phyloP scores from a whole-genome alignment of 2,888 invertebrate species.

The Diarsia mendica region DNA sequence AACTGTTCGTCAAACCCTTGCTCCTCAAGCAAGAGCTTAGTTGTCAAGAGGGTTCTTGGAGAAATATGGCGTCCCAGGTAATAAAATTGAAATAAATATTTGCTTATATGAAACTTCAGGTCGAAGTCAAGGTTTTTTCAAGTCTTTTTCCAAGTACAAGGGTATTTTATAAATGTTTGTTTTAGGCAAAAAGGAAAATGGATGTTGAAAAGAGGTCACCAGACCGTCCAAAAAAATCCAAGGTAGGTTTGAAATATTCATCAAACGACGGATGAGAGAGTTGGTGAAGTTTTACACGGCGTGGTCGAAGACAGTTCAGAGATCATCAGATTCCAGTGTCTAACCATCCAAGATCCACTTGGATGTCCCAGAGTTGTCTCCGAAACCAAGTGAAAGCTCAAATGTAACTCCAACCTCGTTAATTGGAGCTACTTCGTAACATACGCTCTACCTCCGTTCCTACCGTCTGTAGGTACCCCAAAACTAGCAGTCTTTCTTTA shows the following conservation, averaged over 20 bases:
- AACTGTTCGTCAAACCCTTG: conserved; percentile 20
- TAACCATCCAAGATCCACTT: neutral
- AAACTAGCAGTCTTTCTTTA: neutral
- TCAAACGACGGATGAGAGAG: neutral
- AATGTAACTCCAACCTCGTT: neutral
- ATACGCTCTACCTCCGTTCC: neutral
- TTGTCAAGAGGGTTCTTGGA: conserved; percentile 11
- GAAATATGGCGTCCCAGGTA: conserved; percentile 61
- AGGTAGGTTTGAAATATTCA: conserved; percentile 2
- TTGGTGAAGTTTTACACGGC: neutral
- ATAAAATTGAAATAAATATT: conserved; percentile 3
- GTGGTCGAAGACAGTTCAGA: neutral
- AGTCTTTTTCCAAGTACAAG: conserved; percentile 5
- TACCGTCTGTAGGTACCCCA: neutral
- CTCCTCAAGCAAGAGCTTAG: conserved; percentile 33
- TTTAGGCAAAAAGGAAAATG: conserved; percentile 16
- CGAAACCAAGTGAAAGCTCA: neutral
- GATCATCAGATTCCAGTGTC: neutral
- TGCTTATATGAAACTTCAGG: neutral
- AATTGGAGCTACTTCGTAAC: neutral
- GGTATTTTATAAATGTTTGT: conserved; percentile 7
- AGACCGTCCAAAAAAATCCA: conserved; percentile 11
- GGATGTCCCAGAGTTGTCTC: neutral
- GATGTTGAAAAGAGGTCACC: neutral
- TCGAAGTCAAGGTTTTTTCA: neutral